These are phyloP conservation scores for Apotomis turbidana DNA, from an alignment of 2,888 invertebrate genomes.

Conservation along the genomic window DNA sequence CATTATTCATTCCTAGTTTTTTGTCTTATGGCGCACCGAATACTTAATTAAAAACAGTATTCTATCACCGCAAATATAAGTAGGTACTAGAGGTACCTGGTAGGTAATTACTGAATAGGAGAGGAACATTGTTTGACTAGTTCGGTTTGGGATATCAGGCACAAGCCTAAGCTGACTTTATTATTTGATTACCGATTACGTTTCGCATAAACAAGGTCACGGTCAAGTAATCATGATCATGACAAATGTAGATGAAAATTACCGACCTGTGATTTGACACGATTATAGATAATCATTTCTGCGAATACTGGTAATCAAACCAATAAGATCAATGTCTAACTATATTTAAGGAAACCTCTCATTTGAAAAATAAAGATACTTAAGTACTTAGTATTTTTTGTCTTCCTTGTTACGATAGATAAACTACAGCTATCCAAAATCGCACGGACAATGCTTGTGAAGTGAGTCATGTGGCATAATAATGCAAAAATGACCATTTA, in stretches of 20 bases:
- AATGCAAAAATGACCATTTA: slow-evolving; percentile 43
- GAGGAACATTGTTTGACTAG: too few species aligned
- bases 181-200: not conserved
- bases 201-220: not conserved
- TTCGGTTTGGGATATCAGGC: too few species aligned
- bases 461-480: slow-evolving; percentile 27
- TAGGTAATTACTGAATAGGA: too few species aligned
- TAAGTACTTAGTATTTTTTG: not conserved
- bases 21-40: too few species aligned
- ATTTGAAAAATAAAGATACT: not conserved
- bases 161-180: not conserved
- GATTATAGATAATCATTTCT: slow-evolving; percentile 3
- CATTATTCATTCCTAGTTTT: too few species aligned
- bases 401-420: not conserved
- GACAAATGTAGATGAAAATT: slow-evolving; percentile 1
- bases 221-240: not conserved
- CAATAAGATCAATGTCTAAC: not conserved
- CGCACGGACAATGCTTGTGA: slow-evolving; percentile 12
- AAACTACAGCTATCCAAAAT: slow-evolving; percentile 2
- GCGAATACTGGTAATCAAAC: slow-evolving; percentile 3
- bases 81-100: too few species aligned
- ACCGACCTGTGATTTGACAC: not conserved
- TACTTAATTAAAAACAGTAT: too few species aligned
- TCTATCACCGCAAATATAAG: too few species aligned
- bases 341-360: too few species aligned